phyloP scores from a whole-genome alignment of 2,797 vertebrate genomes.

The Caiman crocodilus region DNA sequence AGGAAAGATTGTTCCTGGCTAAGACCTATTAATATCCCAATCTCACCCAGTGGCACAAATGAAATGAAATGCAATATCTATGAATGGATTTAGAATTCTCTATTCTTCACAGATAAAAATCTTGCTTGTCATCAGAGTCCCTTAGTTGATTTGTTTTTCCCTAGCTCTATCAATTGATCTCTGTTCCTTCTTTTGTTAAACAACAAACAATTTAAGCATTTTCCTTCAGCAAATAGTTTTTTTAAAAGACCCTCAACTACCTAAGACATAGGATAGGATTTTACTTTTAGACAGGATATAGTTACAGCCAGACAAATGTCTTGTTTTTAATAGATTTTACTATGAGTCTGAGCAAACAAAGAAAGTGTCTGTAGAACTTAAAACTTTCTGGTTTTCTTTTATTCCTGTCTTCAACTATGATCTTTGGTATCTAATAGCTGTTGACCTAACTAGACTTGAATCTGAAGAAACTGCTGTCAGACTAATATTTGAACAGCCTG shows the following conservation, averaged over 20 bases:
- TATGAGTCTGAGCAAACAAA: background rate
- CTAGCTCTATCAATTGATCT: conserved; percentile 41
- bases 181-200: conserved; percentile 45
- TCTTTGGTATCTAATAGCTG: background rate
- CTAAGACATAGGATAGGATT: conserved; percentile 39
- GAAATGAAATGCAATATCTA: conserved; percentile 30
- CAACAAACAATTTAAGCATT: conserved; percentile 55
- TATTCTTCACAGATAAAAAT: conserved; percentile 47
- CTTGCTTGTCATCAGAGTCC: conserved; percentile 24
- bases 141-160: conserved; percentile 47
- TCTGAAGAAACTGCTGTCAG: background rate
- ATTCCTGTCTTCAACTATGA: background rate
- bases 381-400: background rate
- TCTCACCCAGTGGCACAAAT: conserved; percentile 13
- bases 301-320: background rate
- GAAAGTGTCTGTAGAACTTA: background rate
- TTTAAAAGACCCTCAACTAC: conserved; percentile 41
- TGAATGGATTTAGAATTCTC: conserved; percentile 20
- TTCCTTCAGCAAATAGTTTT: conserved; percentile 37
- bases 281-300: background rate
- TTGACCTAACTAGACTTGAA: background rate
- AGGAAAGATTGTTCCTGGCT: background rate
- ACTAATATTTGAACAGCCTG: background rate
- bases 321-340: background rate
- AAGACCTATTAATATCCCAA: background rate